Base-by-base conservation (phyloP, 2,113 vertebrate species). In the Aegithalos caudatus region DNA sequence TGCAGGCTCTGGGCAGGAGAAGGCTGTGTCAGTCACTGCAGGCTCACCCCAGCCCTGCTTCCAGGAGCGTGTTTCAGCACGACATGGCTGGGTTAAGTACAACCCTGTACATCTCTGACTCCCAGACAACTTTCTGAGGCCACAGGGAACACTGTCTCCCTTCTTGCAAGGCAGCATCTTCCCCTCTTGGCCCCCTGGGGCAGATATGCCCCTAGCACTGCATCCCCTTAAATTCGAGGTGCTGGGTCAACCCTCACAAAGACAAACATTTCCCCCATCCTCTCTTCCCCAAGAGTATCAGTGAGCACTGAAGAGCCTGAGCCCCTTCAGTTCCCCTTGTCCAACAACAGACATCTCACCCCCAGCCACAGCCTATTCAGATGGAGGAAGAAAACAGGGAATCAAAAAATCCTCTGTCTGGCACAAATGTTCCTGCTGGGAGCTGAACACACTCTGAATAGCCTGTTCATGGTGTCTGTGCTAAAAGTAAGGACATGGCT, bases 401-500 rank as follows among this genome's bases (percentile, higher is more conserved):
- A 92, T 87, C 65, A 89, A 51, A 72, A 81, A 88, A n/a, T 85
- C 64, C 53, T 90, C 81, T 92, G 74, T 90, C 90, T 94, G 76
- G 44, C 31, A 76, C 62, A 84, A 95, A 81, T 0, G 5, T 10
- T 88, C 81, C 95, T 94, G 91, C 76, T 83, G 92, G 88, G 87
- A 97, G 71, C n/a, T 3, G 9, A 91, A 67, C 64, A 38, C 71
- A 31, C 65, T 44, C 73, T 83, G 76, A 95, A 93, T 62, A 92
- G 91, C 77, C 88, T 82, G 56, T 83, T 95, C 86, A 66, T 56
- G 61, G 69, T 72, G 71, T 67, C 94, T 88, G 79, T 90, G 84
- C 89, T 92, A 93, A 95, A 97, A 95, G 87, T 90, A 92, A 88
- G 82, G 80, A 92, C 80, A n/a, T 77, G 87, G 70, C 72, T 96